phyloP scores from a whole-genome alignment of 2,113 vertebrate species.

The Genyomyrus donnyi region DNA sequence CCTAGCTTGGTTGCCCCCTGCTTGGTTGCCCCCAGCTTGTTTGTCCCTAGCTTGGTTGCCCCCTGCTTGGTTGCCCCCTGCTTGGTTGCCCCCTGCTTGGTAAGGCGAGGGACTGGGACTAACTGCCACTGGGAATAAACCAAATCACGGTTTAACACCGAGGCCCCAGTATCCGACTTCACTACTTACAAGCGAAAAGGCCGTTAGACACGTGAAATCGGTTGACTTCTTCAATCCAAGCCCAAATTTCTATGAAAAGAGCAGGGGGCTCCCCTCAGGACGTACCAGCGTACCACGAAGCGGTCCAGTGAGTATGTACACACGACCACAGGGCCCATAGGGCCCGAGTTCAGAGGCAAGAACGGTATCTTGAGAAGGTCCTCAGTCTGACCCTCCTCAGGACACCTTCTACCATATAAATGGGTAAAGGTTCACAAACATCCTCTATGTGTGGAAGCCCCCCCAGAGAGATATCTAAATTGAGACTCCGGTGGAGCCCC shows the following conservation, averaged over 20 bases:
- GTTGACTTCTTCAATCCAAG: not conserved
- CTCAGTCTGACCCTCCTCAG: not conserved
- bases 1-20: too few relatives aligned
- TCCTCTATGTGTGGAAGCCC: not conserved
- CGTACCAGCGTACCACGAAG: not conserved
- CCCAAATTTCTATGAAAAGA: not conserved
- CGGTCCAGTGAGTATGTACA: not conserved
- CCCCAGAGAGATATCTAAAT: not conserved
- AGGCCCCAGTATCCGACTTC: not conserved
- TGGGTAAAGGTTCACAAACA: not conserved
- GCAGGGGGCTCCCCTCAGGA: not conserved
- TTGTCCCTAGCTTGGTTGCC: not conserved
- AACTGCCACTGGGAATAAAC: not conserved
- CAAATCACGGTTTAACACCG: not conserved
- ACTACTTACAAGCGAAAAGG: not conserved
- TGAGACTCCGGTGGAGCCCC: not conserved
- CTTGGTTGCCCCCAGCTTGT: too few relatives aligned
- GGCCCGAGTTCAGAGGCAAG: not conserved
- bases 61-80: too few relatives aligned
- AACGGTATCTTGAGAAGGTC: not conserved
- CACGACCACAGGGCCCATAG: not conserved
- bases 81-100: not conserved
- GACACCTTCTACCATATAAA: not conserved
- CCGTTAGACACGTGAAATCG: not conserved
- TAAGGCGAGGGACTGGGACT: not conserved